These are phyloP conservation scores for Cataglyphis altisquamis DNA, from an alignment of 2,888 invertebrate genomes.

Conservation along the genomic window DNA sequence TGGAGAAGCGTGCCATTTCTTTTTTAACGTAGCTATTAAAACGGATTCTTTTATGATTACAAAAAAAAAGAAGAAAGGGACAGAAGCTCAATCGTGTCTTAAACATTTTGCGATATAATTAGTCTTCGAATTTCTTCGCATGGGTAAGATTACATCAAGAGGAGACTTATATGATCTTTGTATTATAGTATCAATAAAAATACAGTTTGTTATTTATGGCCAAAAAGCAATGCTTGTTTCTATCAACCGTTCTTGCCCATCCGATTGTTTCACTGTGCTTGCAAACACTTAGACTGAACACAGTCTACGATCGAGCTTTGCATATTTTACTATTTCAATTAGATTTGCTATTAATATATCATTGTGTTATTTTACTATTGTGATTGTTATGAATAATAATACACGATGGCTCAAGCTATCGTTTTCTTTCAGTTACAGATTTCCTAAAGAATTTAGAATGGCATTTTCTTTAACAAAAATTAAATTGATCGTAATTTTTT, in stretches of 20 bases:
- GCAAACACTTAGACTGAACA: slow-evolving; percentile 15
- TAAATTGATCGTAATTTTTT: neutral
- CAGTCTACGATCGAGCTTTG: slow-evolving; percentile 62
- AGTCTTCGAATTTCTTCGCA: slow-evolving; percentile 28
- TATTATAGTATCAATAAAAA: slow-evolving; percentile 68
- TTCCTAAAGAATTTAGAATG: slow-evolving; percentile 8
- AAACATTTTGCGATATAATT: slow-evolving; percentile 2
- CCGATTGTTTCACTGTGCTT: slow-evolving; percentile 18
- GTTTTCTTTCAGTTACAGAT: slow-evolving; percentile 26
- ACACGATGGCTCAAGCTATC: slow-evolving; percentile 59
- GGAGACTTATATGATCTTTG: slow-evolving; percentile 55
- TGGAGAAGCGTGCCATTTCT: slow-evolving; percentile 31
- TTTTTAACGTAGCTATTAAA: slow-evolving; percentile 23
- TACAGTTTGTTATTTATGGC: slow-evolving; percentile 58
- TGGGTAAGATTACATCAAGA: slow-evolving; percentile 40
- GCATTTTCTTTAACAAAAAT: slow-evolving; percentile 7
- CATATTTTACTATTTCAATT: slow-evolving; percentile 74
- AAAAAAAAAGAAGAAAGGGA: neutral
- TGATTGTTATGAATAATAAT: slow-evolving; percentile 52
- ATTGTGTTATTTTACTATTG: slow-evolving; percentile 63
- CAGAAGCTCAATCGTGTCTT: slow-evolving; percentile 23
- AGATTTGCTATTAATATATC: slow-evolving; percentile 55
- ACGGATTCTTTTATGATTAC: neutral
- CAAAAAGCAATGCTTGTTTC: slow-evolving; percentile 49
- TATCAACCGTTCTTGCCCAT: slow-evolving; percentile 22